A percentile compares a stretch with the other conserved stretches of the same genome.
These are phyloP conservation scores for Prionace glauca DNA, from an alignment of 2,797 vertebrate genomes.

Conservation along the genomic window DNA sequence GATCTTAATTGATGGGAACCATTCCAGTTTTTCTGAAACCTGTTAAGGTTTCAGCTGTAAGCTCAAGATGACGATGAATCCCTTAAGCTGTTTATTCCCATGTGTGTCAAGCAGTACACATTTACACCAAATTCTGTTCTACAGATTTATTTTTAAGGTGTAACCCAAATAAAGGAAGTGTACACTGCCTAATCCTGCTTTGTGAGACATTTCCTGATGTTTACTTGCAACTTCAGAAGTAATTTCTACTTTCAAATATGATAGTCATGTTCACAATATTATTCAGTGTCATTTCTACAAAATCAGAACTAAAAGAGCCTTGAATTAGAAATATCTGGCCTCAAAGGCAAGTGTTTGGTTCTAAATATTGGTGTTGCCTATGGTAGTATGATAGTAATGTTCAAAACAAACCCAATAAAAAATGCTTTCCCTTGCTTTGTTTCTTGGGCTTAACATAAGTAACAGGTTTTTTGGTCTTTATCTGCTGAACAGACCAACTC, in stretches of 20 bases:
- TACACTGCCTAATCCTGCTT: neutral
- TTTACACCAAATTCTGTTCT: neutral
- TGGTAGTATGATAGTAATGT: neutral
- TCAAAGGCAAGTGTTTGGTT: neutral
- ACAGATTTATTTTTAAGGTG: constrained; percentile 14
- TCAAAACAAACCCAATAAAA: constrained; percentile 39
- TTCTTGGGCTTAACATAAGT: constrained; percentile 61
- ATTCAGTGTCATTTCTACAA: neutral
- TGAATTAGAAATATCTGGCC: neutral
- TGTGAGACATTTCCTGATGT: neutral
- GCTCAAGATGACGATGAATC: neutral
- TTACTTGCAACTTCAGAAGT: neutral
- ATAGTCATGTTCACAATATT: neutral
- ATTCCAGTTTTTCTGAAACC: neutral
- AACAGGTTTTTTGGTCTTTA: constrained; percentile 76
- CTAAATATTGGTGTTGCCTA: neutral
- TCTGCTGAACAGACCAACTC: constrained; percentile 86
- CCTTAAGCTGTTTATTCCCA: neutral
- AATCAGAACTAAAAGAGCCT: neutral
- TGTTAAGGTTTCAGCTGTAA: neutral
- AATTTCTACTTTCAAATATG: neutral
- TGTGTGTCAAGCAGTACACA: neutral
- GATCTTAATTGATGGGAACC: constrained; percentile 26
- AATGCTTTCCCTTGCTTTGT: constrained; percentile 49
- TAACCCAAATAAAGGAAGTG: neutral